Percentiles rank a stretch among this genome's conserved stretches.
These are phyloP conservation scores for Rhynchomys soricoides DNA, from an alignment of 2,113 vertebrate genomes.

Conservation along the genomic window DNA sequence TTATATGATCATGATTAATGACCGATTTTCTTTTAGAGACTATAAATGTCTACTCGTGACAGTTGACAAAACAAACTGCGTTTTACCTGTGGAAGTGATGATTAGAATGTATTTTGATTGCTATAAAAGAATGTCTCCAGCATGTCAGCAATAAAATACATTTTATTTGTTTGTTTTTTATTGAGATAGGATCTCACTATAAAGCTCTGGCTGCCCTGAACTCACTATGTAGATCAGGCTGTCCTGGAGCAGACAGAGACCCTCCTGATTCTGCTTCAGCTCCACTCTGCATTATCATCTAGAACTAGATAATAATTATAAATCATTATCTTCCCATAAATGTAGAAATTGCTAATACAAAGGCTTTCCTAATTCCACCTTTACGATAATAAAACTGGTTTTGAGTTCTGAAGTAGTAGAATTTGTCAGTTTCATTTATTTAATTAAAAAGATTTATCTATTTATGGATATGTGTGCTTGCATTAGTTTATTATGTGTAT, in stretches of 20 bases:
- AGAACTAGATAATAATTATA: neutral
- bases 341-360: conserved; percentile 29
- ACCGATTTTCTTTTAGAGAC: neutral
- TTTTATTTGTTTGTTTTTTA: neutral
- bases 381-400: conserved; percentile 39
- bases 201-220: neutral
- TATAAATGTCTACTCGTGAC: neutral
- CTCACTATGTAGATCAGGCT: neutral
- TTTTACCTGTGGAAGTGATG: neutral
- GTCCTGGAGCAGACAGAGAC: neutral
- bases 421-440: neutral
- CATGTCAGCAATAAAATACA: neutral
- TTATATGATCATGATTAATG: neutral
- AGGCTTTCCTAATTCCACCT: conserved; percentile 6
- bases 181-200: neutral
- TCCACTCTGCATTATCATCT: neutral
- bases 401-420: conserved; percentile 9
- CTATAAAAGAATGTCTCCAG: neutral
- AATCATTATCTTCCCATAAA: conserved; percentile 18
- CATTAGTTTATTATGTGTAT: neutral
- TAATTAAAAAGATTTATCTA: neutral
- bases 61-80: neutral
- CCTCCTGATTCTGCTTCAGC: neutral
- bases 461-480: neutral
- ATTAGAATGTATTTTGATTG: neutral